phyloP scores from a whole-genome alignment of 2,113 vertebrate species.

The Tringa solitaria region DNA sequence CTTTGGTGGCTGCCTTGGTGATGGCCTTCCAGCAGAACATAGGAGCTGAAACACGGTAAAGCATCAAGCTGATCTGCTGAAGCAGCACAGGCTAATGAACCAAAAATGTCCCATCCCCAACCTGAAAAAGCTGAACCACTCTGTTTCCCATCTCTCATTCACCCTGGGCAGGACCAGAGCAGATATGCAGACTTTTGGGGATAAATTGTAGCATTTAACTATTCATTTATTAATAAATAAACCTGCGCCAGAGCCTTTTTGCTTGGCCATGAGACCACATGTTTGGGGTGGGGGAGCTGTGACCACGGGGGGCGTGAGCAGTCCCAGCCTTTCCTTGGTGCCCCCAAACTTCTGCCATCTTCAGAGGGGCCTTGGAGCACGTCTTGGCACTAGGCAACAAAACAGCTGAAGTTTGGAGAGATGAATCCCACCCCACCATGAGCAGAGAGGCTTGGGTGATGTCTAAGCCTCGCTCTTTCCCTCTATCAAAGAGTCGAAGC shows the following conservation, averaged over 20 bases:
- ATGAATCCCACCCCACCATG: background rate
- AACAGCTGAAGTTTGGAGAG: background rate
- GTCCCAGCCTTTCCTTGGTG: background rate
- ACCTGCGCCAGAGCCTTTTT: background rate
- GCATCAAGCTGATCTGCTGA: background rate
- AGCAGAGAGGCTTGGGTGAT: background rate
- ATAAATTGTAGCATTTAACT: background rate
- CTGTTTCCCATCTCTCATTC: background rate
- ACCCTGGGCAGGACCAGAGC: background rate
- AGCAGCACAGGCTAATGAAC: background rate
- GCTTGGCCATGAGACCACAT: background rate
- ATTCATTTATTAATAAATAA: background rate
- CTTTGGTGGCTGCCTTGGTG: fast-evolving
- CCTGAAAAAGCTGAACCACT: background rate
- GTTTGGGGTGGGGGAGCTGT: background rate
- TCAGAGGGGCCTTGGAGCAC: background rate
- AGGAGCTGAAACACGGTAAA: background rate
- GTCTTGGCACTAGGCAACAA: background rate
- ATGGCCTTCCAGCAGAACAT: background rate
- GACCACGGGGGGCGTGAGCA: background rate
- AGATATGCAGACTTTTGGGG: background rate
- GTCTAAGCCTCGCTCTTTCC: background rate
- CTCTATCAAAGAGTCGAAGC: background rate
- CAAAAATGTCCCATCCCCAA: background rate
- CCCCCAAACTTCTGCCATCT: background rate